phyloP scores from a whole-genome alignment of 2,888 invertebrate genomes.

The Agrochola lychnidis region DNA sequence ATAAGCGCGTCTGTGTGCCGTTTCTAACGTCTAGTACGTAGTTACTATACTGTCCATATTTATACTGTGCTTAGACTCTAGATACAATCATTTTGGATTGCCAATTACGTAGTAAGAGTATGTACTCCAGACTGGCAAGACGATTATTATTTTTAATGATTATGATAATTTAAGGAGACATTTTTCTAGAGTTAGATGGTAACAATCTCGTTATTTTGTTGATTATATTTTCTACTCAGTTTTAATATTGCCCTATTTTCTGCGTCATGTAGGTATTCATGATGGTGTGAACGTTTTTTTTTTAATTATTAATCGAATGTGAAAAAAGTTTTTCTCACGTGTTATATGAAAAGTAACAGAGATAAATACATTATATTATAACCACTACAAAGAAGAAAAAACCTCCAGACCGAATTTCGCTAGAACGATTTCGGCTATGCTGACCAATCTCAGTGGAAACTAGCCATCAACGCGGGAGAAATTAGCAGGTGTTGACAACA shows the following conservation, averaged over 20 bases:
- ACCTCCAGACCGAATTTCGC: no score
- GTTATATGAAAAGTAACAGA: not conserved
- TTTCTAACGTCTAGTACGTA: no score
- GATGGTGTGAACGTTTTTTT: not conserved
- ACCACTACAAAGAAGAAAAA: no score
- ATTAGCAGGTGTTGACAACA: no score
- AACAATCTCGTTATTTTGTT: constrained; percentile 13
- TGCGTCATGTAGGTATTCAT: not conserved
- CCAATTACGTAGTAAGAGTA: constrained; percentile 43
- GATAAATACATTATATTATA: not conserved
- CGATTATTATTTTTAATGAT: constrained; percentile 61
- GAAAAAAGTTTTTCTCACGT: no score
- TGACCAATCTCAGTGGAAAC: no score
- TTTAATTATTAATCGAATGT: not conserved
- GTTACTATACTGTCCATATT: no score
- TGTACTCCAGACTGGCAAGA: constrained; percentile 23
- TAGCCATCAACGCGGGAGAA: no score
- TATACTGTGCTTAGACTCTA: not conserved
- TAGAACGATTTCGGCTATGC: no score
- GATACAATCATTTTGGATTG: constrained; percentile 32
- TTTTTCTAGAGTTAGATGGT: constrained; percentile 12
- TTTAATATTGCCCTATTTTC: not conserved
- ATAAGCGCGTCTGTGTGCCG: no score
- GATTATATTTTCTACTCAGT: not conserved
- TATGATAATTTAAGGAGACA: constrained; percentile 23